These are phyloP conservation scores for Saturnia japonica DNA, from an alignment of 2,888 invertebrate species.

Conservation along the genomic window DNA sequence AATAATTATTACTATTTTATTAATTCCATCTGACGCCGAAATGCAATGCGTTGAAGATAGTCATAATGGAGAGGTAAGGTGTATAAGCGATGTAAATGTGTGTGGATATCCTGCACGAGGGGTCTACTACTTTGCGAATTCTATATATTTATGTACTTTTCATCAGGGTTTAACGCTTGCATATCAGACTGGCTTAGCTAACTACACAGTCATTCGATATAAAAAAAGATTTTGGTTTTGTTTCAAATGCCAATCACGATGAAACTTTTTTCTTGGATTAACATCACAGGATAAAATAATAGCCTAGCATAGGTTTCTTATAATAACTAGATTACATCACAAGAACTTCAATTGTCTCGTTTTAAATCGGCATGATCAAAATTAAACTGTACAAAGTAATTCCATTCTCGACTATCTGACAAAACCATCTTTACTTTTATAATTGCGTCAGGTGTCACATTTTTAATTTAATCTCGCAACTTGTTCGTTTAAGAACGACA, in stretches of 20 bases:
- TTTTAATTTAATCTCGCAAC: not conserved
- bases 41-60: no score
- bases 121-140: no score
- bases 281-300: not conserved
- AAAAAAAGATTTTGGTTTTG: not conserved
- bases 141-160: no score
- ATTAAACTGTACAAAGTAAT: not conserved
- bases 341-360: not conserved
- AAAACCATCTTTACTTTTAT: not conserved
- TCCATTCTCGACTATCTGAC: conserved; percentile 2
- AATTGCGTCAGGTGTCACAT: conserved; percentile 1
- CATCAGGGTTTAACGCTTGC: not conserved
- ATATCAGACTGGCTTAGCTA: not conserved
- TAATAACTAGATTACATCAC: not conserved
- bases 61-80: no score
- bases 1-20: no score
- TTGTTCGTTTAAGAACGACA: not conserved
- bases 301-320: not conserved
- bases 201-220: no score
- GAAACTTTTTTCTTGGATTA: not conserved
- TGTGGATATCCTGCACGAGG: no score
- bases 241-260: not conserved
- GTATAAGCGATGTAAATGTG: no score
- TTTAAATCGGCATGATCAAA: not conserved
- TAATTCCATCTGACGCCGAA: no score